Conservation (phyloP, 1,140 invertebrate genomes). For the Linepithema humile region DNA sequence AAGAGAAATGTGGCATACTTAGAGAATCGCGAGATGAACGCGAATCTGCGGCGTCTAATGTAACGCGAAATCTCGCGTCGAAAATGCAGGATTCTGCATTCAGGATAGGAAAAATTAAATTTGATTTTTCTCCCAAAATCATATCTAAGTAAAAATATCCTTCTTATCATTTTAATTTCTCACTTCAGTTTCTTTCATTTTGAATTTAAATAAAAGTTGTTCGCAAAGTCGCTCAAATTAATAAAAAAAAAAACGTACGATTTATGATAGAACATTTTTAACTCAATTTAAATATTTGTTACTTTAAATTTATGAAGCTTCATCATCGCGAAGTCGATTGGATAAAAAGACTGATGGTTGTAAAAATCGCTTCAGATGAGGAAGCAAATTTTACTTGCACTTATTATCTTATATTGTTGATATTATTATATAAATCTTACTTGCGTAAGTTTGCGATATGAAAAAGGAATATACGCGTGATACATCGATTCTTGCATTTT, state of each 20-base stretch:
- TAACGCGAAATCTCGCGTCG: not conserved
- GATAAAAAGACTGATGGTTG: no score
- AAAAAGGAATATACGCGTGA: not conserved
- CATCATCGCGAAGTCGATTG: no score
- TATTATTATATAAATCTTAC: no score
- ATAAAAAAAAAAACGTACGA: not conserved
- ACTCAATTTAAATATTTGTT: no score
- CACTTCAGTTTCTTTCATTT: not conserved
- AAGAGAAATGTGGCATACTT: constrained; percentile 57
- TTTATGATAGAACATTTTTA: no score
- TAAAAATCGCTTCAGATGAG: no score
- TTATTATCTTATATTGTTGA: no score
- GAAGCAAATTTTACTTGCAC: no score
- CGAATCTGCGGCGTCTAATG: not conserved
- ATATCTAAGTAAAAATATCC: not conserved
- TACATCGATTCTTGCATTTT: not conserved
- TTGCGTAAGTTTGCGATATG: no score
- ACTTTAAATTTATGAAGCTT: no score
- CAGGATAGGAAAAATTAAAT: not conserved
- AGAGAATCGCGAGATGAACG: constrained; percentile 43
- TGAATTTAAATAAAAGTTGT: not conserved
- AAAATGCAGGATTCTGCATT: not conserved
- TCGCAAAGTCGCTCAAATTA: not conserved
- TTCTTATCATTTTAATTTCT: not conserved
- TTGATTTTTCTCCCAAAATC: not conserved